Conservation (phyloP, 2,113 vertebrate genomes). For the cattle (Bos taurus) region ARS-UCD2.0 NC_037330.1:32499501-32500000, state of each 20-base stretch:
- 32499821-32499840: neutral
- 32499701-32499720: no score
- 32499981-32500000: neutral
- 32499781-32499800: neutral
- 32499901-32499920: neutral
- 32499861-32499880: neutral
- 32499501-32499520: neutral
- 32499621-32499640: neutral
- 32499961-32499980: neutral
- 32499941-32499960: neutral
- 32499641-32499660: neutral
- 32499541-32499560: neutral
- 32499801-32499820: neutral
- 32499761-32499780: neutral
- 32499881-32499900: neutral
- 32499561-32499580: neutral
- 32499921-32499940: neutral
- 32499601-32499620: neutral
- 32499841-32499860: neutral
- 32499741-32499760: neutral
- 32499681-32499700: neutral
- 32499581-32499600: neutral
- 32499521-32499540: neutral
- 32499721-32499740: no score
- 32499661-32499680: neutral